phyloP scores from a whole-genome alignment of 2,797 vertebrate species.

The Melopsittacus undulatus region DNA sequence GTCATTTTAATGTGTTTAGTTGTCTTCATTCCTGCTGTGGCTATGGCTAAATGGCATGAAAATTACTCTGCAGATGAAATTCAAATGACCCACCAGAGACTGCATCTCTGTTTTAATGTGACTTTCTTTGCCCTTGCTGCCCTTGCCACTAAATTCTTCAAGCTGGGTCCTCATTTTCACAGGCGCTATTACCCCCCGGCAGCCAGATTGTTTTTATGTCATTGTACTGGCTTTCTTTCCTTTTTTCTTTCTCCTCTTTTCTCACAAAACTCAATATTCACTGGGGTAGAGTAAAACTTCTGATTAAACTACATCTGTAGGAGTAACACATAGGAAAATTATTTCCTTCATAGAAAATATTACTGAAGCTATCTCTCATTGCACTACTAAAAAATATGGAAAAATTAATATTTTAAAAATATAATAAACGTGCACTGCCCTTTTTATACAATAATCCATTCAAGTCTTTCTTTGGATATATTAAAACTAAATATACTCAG shows the following conservation, averaged over 20 bases:
- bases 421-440: not conserved
- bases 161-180: not conserved
- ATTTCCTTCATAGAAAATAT: not conserved
- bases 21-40: constrained; percentile 50
- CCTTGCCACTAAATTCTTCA: constrained; percentile 27
- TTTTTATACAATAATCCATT: not conserved
- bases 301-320: not conserved
- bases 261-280: not conserved
- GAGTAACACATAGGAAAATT: not conserved
- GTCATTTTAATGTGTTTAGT: constrained; percentile 53
- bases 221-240: not conserved
- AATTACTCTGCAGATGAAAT: constrained; percentile 69
- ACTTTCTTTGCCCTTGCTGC: constrained; percentile 35
- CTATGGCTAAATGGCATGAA: constrained; percentile 62
- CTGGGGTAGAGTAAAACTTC: not conserved
- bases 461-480: not conserved
- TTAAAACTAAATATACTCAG: not conserved
- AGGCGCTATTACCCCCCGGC: not conserved
- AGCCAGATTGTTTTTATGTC: not conserved
- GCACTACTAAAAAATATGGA: not conserved
- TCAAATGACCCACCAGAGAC: constrained; percentile 67
- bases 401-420: not conserved
- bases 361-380: not conserved
- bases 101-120: constrained; percentile 59
- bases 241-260: not conserved